Conservation (phyloP, 1,140 invertebrate species). For the Caenorhabditis latens region DNA sequence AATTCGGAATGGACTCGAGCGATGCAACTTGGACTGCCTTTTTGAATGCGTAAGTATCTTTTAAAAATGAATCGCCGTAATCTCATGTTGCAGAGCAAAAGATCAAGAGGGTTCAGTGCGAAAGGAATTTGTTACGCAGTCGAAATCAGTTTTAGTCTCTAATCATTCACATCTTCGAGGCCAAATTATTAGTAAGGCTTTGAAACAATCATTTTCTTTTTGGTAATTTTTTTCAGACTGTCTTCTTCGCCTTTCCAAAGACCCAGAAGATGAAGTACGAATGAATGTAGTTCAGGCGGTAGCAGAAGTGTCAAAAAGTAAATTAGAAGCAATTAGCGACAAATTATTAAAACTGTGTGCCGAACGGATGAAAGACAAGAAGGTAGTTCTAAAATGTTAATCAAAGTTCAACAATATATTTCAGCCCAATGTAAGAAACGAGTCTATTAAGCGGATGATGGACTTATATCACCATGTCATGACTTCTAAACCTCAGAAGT, state of each 20-base stretch:
- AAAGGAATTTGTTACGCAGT: background rate
- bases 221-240: background rate
- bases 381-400: background rate
- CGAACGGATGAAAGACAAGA: slow-evolving; percentile 34
- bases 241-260: background rate
- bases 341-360: slow-evolving; percentile 4
- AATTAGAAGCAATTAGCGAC: slow-evolving; percentile 32
- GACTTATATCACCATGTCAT: slow-evolving; percentile 19
- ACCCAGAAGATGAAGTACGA: background rate
- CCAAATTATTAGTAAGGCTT: background rate
- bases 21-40: slow-evolving; percentile 19
- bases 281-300: background rate
- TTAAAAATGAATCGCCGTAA: background rate
- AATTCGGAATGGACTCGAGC: slow-evolving; percentile 20
- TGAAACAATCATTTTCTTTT: background rate
- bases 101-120: background rate
- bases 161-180: slow-evolving; percentile 43
- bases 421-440: slow-evolving; percentile 7
- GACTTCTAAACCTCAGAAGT: background rate
- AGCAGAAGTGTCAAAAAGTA: background rate
- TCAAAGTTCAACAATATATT: background rate
- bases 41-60: slow-evolving; percentile 15
- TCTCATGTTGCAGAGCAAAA: background rate
- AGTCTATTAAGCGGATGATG: background rate
- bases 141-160: slow-evolving; percentile 4